These are phyloP conservation scores for Diphyllodes magnificus DNA, from an alignment of 2,113 vertebrate genomes.

Conservation along the genomic window DNA sequence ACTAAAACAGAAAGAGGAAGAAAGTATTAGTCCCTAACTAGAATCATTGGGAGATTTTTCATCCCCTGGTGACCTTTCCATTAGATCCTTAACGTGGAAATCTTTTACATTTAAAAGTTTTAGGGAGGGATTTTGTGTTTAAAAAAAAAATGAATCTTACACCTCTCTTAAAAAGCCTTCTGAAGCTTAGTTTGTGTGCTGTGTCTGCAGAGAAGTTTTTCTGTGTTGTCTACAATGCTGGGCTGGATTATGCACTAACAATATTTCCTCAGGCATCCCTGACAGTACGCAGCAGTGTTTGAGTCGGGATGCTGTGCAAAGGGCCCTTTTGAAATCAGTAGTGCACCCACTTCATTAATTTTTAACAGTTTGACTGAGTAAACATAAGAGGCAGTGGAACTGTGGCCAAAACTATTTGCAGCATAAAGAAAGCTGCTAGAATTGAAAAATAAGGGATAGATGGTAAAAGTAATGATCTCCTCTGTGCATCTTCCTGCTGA, in stretches of 20 bases:
- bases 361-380: background rate
- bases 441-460: background rate
- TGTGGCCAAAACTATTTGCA: background rate
- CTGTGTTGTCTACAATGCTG: background rate
- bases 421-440: background rate
- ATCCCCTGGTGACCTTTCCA: background rate
- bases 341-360: background rate
- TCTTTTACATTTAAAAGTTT: background rate
- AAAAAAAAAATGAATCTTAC: background rate
- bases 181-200: background rate
- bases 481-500: background rate
- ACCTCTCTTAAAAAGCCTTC: background rate
- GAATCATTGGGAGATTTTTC: background rate
- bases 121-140: background rate
- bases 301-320: background rate
- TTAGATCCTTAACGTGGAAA: background rate
- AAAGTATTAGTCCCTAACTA: background rate
- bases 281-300: fast-evolving
- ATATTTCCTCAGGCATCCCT: background rate
- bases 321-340: background rate
- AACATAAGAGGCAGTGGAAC: background rate
- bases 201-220: background rate
- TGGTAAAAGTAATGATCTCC: background rate
- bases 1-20: background rate
- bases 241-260: background rate